These are phyloP conservation scores for Phaonia tiefii DNA, from an alignment of 2,888 invertebrate species.

Conservation along the genomic window DNA sequence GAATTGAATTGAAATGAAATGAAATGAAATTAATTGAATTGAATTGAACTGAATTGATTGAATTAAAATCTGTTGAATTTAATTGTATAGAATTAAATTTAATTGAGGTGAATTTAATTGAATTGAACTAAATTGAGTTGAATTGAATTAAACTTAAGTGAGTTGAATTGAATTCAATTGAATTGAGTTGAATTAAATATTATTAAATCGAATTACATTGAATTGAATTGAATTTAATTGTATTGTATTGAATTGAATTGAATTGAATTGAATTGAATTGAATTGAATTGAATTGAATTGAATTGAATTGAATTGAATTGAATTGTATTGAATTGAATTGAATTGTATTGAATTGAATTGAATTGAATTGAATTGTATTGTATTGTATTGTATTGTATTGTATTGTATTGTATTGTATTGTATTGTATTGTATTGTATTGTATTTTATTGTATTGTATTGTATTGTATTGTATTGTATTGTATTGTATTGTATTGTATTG, in stretches of 20 bases:
- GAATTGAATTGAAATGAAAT: too few relatives aligned
- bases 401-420: slow-evolving; percentile 46
- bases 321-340: slow-evolving; percentile 37
- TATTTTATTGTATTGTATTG: too few relatives aligned
- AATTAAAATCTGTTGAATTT: too few relatives aligned
- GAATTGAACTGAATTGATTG: too few relatives aligned
- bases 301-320: slow-evolving; percentile 37
- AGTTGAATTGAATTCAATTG: slow-evolving; percentile 29
- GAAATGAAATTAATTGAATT: too few relatives aligned
- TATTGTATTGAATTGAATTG: too few relatives aligned
- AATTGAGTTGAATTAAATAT: slow-evolving; percentile 40
- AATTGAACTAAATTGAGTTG: too few relatives aligned
- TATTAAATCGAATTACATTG: too few relatives aligned
- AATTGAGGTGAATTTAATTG: too few relatives aligned
- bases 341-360: slow-evolving; percentile 25
- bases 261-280: slow-evolving; percentile 26
- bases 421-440: too few relatives aligned
- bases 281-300: slow-evolving; percentile 33
- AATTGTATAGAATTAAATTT: too few relatives aligned
- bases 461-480: slow-evolving; percentile 31
- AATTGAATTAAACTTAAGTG: slow-evolving; percentile 16
- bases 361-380: slow-evolving; percentile 41
- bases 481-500: slow-evolving; percentile 54
- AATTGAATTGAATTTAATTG: too few relatives aligned
- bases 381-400: slow-evolving; percentile 48